Conservation (phyloP, 2,797 vertebrate genomes). For the Schizothorax lantsangensis region DNA sequence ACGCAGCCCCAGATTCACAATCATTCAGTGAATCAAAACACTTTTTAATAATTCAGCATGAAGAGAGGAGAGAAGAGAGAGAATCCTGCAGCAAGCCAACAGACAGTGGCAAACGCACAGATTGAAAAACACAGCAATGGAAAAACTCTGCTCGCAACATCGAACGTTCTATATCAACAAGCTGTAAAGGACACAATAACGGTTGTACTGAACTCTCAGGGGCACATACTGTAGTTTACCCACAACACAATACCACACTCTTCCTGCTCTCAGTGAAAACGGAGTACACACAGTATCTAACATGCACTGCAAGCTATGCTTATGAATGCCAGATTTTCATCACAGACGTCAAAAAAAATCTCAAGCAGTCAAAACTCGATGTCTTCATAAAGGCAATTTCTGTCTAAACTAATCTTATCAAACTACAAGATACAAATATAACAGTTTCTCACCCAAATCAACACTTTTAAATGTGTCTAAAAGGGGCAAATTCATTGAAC, state of each 20-base stretch:
- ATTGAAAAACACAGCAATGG: slow-evolving; percentile 54
- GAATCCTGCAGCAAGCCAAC: slow-evolving; percentile 73
- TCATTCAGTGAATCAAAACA: slow-evolving; percentile 86
- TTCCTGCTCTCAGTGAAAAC: not conserved
- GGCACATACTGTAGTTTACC: slow-evolving; percentile 30
- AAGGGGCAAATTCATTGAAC: not conserved
- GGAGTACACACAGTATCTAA: not conserved
- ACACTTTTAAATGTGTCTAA: slow-evolving; percentile 38
- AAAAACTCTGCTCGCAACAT: slow-evolving; percentile 1
- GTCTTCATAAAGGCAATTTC: slow-evolving; percentile 30
- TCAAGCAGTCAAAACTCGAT: not conserved
- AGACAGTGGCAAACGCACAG: slow-evolving; percentile 71
- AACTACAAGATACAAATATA: slow-evolving; percentile 7
- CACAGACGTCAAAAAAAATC: not conserved
- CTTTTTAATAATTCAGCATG: slow-evolving; percentile 86
- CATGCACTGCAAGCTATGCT: not conserved
- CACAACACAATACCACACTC: not conserved
- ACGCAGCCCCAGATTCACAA: slow-evolving; percentile 81
- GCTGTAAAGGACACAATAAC: slow-evolving; percentile 31
- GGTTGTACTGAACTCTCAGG: slow-evolving; percentile 15
- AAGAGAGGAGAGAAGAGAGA: slow-evolving; percentile 69
- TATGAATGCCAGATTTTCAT: not conserved
- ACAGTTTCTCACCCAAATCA: slow-evolving; percentile 27
- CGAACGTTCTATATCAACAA: slow-evolving; percentile 5
- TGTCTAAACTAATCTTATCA: slow-evolving; percentile 51